A percentile compares a stretch with the other conserved stretches of the same genome.
Evolutionary conservation across 1,140 invertebrate species (phyloP).

Genomic region (Zaprionus gabonicus): DNA sequence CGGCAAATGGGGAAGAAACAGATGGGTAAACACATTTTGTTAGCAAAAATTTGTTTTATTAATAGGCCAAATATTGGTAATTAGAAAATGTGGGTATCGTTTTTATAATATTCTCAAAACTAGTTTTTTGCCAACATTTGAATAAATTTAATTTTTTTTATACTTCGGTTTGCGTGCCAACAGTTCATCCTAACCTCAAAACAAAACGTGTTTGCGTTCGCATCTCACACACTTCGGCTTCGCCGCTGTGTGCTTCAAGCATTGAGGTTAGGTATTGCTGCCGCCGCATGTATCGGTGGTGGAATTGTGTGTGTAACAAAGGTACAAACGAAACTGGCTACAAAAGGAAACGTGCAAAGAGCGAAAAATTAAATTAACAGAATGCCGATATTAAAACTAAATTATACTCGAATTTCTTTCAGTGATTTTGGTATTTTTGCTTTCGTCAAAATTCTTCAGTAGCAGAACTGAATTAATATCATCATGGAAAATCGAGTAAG

Average conservation of each 20-base stretch:
- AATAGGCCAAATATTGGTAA: constrained; percentile 40
- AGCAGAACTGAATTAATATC: constrained; percentile 83
- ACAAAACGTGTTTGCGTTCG: constrained; percentile 46
- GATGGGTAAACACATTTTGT: constrained; percentile 78
- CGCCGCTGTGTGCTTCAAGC: not conserved
- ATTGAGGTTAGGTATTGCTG: constrained; percentile 46
- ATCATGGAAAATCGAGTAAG: constrained; percentile 74
- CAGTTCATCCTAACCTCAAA: constrained; percentile 67
- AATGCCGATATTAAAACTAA: constrained; percentile 10
- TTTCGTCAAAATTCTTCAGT: constrained; percentile 83
- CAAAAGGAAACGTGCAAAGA: constrained; percentile 57
- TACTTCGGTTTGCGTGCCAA: constrained; percentile 55
- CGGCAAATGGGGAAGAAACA: constrained; percentile 62
- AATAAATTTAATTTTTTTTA: constrained; percentile 15
- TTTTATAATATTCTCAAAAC: not conserved
- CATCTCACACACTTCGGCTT: constrained; percentile 27
- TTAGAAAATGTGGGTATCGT: constrained; percentile 9
- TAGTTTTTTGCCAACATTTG: constrained; percentile 22
- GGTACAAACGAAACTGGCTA: constrained; percentile 49
- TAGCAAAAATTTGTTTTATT: constrained; percentile 60
- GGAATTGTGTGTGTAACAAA: constrained; percentile 57
- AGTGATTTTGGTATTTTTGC: constrained; percentile 83
- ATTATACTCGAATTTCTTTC: constrained; percentile 67
- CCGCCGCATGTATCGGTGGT: constrained; percentile 47
- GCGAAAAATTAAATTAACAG: constrained; percentile 33